These are phyloP conservation scores for Nezara viridula DNA, from an alignment of 2,888 invertebrate genomes.

Conservation along the genomic window DNA sequence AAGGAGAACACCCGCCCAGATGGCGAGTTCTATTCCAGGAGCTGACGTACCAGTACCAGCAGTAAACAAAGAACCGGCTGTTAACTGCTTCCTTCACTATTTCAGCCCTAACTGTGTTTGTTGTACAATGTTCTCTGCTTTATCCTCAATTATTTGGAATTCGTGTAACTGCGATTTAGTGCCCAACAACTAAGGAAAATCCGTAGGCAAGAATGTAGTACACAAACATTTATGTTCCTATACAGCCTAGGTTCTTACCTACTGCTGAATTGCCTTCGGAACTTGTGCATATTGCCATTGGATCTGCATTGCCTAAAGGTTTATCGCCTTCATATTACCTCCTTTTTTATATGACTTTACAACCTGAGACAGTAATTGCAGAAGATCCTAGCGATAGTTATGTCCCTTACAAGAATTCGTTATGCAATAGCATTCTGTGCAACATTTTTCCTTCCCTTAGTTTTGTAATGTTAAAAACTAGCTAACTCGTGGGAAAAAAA, in stretches of 20 bases:
- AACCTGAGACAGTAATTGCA: too few relatives aligned
- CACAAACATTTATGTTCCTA: neutral
- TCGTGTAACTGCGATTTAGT: neutral
- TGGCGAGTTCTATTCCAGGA: conserved; percentile 50
- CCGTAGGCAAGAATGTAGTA: neutral
- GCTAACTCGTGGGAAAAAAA: too few relatives aligned
- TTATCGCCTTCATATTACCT: neutral
- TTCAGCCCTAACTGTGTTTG: neutral
- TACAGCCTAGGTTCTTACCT: neutral
- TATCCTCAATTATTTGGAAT: conserved; percentile 14
- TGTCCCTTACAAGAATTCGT: too few relatives aligned
- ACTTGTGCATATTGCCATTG: neutral
- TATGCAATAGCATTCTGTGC: too few relatives aligned
- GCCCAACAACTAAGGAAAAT: neutral
- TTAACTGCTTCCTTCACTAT: conserved; percentile 9
- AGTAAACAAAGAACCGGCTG: conserved; percentile 5
- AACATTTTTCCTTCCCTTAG: too few relatives aligned
- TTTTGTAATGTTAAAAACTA: too few relatives aligned
- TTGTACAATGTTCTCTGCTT: neutral
- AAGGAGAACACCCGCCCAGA: conserved; percentile 20
- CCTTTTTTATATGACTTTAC: too few relatives aligned
- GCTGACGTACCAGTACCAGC: neutral
- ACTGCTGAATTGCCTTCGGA: too few relatives aligned
- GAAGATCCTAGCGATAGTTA: too few relatives aligned
- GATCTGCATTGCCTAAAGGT: neutral